phyloP scores from a whole-genome alignment of 2,888 invertebrate species.

The Cylloceria caligata region DNA sequence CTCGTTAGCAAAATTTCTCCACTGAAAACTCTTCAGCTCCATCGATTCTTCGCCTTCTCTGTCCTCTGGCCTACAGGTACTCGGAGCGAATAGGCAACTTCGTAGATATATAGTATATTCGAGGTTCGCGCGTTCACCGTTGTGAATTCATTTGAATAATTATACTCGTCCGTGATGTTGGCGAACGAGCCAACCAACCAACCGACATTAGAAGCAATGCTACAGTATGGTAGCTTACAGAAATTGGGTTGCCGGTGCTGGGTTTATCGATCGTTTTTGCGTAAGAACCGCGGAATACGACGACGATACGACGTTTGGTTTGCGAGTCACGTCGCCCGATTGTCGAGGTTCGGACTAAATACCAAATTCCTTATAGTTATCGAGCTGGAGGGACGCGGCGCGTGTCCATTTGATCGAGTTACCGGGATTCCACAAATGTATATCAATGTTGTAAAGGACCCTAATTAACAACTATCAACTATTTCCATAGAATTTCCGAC shows the following conservation, averaged over 20 bases:
- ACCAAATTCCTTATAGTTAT: conserved; percentile 43
- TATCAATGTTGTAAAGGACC: background rate
- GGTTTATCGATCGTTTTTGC: conserved; percentile 59
- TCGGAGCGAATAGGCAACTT: conserved; percentile 18
- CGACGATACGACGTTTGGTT: conserved; percentile 27
- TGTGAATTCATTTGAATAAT: conserved; percentile 64
- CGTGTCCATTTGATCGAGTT: background rate
- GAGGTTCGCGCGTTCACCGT: conserved; percentile 48
- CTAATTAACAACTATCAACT: background rate
- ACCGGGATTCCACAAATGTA: background rate
- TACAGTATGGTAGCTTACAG: conserved; percentile 20
- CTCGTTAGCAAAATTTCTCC: conserved; percentile 22
- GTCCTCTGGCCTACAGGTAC: background rate
- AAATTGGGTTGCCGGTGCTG: conserved; percentile 64
- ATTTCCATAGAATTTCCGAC: conserved; percentile 4
- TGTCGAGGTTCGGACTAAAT: conserved; percentile 54
- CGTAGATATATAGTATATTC: conserved; percentile 34
- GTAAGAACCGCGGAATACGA: conserved; percentile 15
- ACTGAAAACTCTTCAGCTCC: conserved; percentile 11
- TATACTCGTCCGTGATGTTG: conserved; percentile 48
- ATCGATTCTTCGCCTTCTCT: conserved; percentile 15
- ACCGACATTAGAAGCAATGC: conserved; percentile 27
- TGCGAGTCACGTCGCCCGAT: conserved; percentile 50
- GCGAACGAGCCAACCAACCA: conserved; percentile 39
- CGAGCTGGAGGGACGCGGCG: background rate